phyloP scores from a whole-genome alignment of 2,888 invertebrate species.

The Apodemia zela region DNA sequence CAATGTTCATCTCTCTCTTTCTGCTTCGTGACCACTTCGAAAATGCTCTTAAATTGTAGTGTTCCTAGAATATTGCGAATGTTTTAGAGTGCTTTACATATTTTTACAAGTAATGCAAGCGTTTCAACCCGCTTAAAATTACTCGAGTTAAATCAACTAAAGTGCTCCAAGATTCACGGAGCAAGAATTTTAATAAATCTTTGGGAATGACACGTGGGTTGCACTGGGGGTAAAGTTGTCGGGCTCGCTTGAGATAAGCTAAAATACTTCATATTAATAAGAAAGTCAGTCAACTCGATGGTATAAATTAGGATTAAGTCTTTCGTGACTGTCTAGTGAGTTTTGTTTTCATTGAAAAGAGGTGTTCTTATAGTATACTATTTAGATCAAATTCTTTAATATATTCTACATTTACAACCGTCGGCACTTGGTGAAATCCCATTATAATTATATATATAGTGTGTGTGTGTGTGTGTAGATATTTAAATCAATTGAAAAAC shows the following conservation, averaged over 20 bases:
- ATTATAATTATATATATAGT: no score
- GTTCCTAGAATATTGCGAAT: conserved; percentile 4
- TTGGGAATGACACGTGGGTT: conserved; percentile 29
- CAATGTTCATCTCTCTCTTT: not conserved
- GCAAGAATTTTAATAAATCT: conserved; percentile 32
- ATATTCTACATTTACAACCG: no score
- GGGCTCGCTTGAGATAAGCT: conserved; percentile 27
- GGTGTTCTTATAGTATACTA: no score
- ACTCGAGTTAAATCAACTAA: conserved; percentile 20
- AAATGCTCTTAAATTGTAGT: not conserved
- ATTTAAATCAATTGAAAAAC: no score
- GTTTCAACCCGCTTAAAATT: conserved; percentile 10
- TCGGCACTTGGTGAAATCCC: no score
- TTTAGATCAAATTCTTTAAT: no score
- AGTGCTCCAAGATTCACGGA: conserved; percentile 20
- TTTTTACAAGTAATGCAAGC: conserved; percentile 8
- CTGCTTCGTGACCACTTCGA: not conserved
- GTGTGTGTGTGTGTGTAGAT: no score
- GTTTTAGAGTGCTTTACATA: conserved; percentile 13
- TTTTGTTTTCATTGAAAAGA: not conserved
- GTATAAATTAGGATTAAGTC: conserved; percentile 7
- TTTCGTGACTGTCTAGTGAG: not conserved
- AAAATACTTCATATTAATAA: conserved; percentile 22
- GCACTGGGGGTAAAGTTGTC: conserved; percentile 28
- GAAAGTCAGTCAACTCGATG: conserved; percentile 10